A percentile compares a stretch with the other conserved stretches of the same genome.
phyloP scores from a whole-genome alignment of 2,888 invertebrate genomes.

The Endotricha flammealis region DNA sequence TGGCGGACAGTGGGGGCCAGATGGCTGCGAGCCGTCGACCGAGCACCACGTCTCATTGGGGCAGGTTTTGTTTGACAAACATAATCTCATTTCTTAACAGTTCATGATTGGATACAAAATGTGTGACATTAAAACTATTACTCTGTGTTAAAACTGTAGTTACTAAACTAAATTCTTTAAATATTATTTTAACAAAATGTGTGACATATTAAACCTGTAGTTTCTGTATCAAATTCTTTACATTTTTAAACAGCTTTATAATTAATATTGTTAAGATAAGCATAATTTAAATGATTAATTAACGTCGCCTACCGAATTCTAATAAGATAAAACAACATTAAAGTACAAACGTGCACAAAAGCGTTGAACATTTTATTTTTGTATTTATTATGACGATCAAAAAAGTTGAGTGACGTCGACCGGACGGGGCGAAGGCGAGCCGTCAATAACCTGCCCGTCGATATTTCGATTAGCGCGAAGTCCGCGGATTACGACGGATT shows the following conservation, averaged over 20 bases:
- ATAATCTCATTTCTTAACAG: too few relatives aligned
- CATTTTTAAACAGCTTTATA: too few relatives aligned
- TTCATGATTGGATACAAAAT: too few relatives aligned
- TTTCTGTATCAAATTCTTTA: too few relatives aligned
- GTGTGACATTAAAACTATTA: too few relatives aligned
- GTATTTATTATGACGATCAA: not conserved
- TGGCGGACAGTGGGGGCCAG: slow-evolving; percentile 68
- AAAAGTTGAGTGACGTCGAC: slow-evolving; percentile 13
- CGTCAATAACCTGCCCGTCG: slow-evolving; percentile 63
- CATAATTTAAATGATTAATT: not conserved
- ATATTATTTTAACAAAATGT: too few relatives aligned
- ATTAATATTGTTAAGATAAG: too few relatives aligned
- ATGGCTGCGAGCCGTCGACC: slow-evolving; percentile 50
- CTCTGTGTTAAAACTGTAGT: too few relatives aligned
- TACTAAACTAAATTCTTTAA: too few relatives aligned
- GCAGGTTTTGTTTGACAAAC: too few relatives aligned
- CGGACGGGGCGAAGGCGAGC: slow-evolving; percentile 22
- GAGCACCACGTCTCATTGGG: slow-evolving; percentile 28
- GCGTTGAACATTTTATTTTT: not conserved
- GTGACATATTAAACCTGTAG: too few relatives aligned
- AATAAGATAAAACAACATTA: not conserved
- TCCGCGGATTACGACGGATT: slow-evolving; percentile 70
- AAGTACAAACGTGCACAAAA: not conserved
- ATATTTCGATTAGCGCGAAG: slow-evolving; percentile 74
- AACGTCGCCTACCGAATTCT: not conserved